Percentiles rank a stretch among this genome's conserved stretches.
phyloP scores from a whole-genome alignment of 2,113 vertebrate genomes.

The Malurus melanocephalus region DNA sequence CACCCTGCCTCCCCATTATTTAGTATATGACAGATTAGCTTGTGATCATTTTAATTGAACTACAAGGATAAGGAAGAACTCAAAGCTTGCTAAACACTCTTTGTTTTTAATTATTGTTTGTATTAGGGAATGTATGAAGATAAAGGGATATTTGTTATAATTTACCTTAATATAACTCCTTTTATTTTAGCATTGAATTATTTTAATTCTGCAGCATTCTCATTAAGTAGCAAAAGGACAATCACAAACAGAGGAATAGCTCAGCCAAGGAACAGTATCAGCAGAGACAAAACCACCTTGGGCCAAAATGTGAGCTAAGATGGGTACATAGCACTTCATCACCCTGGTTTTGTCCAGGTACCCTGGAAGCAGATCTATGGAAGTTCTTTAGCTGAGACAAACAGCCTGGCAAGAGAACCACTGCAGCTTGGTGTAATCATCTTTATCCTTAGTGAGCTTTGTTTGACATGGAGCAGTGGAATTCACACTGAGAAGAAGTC shows the following conservation, averaged over 20 bases:
- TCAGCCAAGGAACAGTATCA: neutral
- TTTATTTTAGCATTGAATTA: neutral
- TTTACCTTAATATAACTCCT: neutral
- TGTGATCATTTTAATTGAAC: neutral
- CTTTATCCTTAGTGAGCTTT: neutral
- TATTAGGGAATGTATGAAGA: neutral
- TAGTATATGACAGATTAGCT: neutral
- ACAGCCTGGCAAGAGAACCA: neutral
- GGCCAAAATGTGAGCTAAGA: neutral
- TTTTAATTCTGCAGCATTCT: neutral
- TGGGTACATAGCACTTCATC: neutral
- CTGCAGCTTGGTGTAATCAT: neutral
- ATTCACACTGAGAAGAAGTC: neutral
- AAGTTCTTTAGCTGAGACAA: neutral
- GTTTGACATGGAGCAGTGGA: neutral
- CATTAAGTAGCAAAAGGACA: accelerated
- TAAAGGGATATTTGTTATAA: neutral
- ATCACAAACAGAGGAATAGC: neutral
- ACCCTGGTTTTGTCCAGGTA: neutral
- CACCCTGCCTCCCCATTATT: neutral
- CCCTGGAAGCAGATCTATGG: neutral
- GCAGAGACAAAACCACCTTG: neutral
- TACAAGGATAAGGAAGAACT: neutral
- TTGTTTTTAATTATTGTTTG: neutral
- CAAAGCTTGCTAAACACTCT: neutral